Evolutionary conservation across 2,113 vertebrate genomes (phyloP), one percentile per base, ranked within the genome.

Genomic region (Irena cyanogastra): DNA sequence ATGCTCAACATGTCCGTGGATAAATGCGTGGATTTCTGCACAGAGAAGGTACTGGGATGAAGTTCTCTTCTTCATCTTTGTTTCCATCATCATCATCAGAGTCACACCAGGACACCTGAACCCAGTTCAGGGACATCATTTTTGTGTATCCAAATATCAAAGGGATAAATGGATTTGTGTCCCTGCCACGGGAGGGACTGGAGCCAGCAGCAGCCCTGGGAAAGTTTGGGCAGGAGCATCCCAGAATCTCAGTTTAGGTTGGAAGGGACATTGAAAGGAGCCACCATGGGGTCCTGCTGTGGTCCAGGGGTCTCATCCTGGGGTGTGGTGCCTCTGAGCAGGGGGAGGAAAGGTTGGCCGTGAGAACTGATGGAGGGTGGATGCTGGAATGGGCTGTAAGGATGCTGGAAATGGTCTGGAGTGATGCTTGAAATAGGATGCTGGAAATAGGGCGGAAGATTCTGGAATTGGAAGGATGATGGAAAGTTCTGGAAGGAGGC

Each of bases 1-100:
- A 99, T 99, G 97, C 93, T 79, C 10, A 98, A 98, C 96, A 98
- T 98, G 99, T 99, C 99, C 0, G 99, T 99, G 96, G 99, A 99
- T 91, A 97, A 99, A 97, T 98, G 99, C 31, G 99, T 99, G 89
- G 99, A 99, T 95, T 97, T 98, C 97, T 99, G 99, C 98, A 99
- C 99, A 0, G 99, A 99, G 85, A 99, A 98, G 98, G 99, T 99
- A 95, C 89, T 4, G 1, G 9, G 47, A 53, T n/a, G 16, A 61
- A 24, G 14, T 7, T 15, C 18, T 6, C 27, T 12, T 16, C 45
- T 27, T 31, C 14, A 2, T 24, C 41, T 26, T 33, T 27, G 28
- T 50, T 30, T 20, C 64, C 45, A 4, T 45, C 61, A 13, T 13
- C 56, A 13, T 22, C 23, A 3, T 24, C 64, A 16, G 10, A 26